These are phyloP conservation scores for Cyprichromis sp. DNA, from an alignment of 2,113 vertebrate species.

Conservation along the genomic window DNA sequence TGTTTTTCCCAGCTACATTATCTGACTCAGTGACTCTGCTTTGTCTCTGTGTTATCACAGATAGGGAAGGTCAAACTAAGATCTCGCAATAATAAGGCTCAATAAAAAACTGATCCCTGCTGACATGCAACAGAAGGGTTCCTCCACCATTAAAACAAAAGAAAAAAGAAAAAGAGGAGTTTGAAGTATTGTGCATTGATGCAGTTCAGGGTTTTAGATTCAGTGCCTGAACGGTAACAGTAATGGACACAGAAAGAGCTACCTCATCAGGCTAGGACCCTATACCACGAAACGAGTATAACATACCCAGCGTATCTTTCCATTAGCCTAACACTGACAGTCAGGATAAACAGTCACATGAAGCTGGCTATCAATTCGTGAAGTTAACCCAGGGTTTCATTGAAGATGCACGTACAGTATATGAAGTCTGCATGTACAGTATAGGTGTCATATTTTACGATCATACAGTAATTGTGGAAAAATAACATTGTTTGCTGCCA, in stretches of 20 bases:
- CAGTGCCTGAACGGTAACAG: not conserved
- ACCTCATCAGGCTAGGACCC: not conserved
- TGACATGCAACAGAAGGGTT: not conserved
- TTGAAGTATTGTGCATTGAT: not conserved
- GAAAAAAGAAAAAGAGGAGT: not conserved
- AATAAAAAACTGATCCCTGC: not conserved
- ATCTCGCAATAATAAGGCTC: not conserved
- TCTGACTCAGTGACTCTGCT: not conserved
- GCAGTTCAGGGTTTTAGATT: not conserved
- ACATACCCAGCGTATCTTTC: not conserved
- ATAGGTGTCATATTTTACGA: not conserved
- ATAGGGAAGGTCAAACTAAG: constrained; percentile 3
- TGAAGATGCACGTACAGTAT: not conserved
- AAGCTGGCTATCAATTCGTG: not conserved
- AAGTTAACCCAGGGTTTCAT: not conserved
- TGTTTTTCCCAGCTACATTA: not conserved
- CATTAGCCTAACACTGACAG: not conserved
- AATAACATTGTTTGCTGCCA: not conserved
- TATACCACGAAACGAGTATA: not conserved
- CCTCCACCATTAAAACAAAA: not conserved
- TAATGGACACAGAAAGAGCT: not conserved
- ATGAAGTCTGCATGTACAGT: not conserved
- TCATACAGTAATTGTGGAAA: not conserved
- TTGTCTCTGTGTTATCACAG: constrained; percentile 40
- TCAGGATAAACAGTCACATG: not conserved